These are phyloP conservation scores for Centropus unirufus DNA, from an alignment of 2,113 vertebrate species.

Conservation along the genomic window DNA sequence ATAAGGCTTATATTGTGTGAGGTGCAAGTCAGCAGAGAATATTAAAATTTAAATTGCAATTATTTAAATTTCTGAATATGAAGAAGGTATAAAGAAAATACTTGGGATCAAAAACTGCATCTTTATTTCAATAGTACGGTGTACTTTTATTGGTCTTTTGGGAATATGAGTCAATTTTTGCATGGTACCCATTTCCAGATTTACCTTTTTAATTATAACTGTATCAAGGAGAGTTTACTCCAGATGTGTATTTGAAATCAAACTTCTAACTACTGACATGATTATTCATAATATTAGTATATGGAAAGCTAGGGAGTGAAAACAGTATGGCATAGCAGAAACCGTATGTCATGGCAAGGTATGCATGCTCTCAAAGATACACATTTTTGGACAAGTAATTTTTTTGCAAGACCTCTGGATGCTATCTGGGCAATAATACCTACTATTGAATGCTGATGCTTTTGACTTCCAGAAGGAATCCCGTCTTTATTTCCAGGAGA, in stretches of 20 bases:
- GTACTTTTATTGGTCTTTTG: not conserved
- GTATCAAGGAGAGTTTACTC: not conserved
- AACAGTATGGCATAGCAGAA: not conserved
- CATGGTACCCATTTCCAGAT: not conserved
- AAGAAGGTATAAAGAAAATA: not conserved
- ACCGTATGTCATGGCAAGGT: not conserved
- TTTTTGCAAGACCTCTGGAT: not conserved
- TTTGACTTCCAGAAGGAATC: not conserved
- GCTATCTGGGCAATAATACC: not conserved
- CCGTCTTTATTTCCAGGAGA: not conserved
- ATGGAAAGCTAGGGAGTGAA: not conserved
- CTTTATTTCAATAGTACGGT: not conserved
- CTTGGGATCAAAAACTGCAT: not conserved
- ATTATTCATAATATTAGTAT: not conserved
- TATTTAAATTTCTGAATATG: not conserved
- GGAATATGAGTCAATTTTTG: not conserved
- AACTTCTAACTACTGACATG: not conserved
- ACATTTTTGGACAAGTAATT: accelerated
- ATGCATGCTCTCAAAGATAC: accelerated
- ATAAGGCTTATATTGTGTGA: not conserved
- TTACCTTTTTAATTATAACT: not conserved
- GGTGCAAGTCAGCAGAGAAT: not conserved
- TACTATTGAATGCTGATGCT: not conserved
- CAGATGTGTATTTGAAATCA: not conserved
- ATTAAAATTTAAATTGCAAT: not conserved